phyloP scores from a whole-genome alignment of 2,888 invertebrate genomes.

The Pyrrhosoma nymphula region DNA sequence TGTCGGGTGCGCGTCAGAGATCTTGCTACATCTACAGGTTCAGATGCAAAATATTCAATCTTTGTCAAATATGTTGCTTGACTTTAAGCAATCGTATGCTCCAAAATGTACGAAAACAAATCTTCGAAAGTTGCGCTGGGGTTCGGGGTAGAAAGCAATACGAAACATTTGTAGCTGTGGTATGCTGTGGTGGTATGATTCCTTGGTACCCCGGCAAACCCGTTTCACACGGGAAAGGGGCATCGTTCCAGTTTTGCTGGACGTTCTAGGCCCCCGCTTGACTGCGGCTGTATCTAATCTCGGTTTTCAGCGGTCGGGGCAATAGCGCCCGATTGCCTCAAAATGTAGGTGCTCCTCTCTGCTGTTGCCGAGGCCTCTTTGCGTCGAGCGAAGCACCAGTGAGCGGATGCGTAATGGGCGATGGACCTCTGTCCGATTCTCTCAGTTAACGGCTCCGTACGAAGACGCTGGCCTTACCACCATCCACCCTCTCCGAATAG shows the following conservation, averaged over 20 bases:
- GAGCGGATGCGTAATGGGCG: neutral
- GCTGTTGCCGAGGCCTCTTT: neutral
- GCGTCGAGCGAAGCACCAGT: neutral
- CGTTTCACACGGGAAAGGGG: neutral
- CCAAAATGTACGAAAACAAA: no score
- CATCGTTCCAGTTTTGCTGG: neutral
- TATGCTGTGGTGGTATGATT: neutral
- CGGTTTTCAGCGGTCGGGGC: neutral
- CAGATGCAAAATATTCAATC: no score
- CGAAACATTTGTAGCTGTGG: no score
- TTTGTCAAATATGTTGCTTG: no score
- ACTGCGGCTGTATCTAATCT: neutral
- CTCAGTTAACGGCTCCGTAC: neutral
- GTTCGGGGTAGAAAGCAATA: no score
- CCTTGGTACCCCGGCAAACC: neutral
- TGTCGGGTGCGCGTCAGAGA: no score
- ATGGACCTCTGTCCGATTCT: neutral
- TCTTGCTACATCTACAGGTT: no score
- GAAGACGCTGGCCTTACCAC: neutral
- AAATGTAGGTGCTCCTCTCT: neutral
- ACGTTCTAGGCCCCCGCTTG: neutral
- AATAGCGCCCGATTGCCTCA: neutral
- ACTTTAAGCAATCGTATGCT: no score
- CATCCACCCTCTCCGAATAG: neutral
- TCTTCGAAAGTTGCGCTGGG: no score